Conservation (phyloP, 2,113 vertebrate genomes). For the Ia io region DNA sequence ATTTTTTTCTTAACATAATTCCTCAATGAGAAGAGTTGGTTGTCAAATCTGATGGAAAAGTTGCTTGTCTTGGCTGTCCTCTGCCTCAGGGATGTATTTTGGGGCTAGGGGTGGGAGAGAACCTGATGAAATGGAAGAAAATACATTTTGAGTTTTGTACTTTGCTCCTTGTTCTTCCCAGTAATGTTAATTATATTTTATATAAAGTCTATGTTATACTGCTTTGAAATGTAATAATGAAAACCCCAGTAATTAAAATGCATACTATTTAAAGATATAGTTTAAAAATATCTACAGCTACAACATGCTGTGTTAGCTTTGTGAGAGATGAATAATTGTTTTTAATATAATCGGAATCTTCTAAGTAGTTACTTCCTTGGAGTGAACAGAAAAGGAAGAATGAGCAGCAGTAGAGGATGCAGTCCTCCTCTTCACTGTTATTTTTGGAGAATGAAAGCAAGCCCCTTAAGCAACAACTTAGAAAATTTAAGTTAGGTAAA, state of each 20-base stretch:
- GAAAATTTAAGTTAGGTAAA: slow-evolving; percentile 19
- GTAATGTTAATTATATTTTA: slow-evolving; percentile 6
- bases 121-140: slow-evolving; percentile 21
- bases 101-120: background rate
- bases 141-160: slow-evolving; percentile 3
- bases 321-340: slow-evolving; percentile 21
- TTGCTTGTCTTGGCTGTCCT: background rate
- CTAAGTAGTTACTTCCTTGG: background rate
- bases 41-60: background rate
- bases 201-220: background rate
- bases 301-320: slow-evolving; percentile 22
- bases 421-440: background rate
- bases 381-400: slow-evolving; percentile 4
- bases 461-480: background rate
- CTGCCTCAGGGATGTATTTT: background rate
- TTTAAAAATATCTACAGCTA: slow-evolving; percentile 49
- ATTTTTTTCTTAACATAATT: background rate
- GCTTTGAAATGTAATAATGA: slow-evolving; percentile 43
- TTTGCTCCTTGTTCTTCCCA: background rate
- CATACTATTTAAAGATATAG: slow-evolving; percentile 24
- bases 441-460: slow-evolving; percentile 45
- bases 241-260: slow-evolving; percentile 49
- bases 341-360: slow-evolving; percentile 48
- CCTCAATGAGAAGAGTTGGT: background rate
- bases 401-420: background rate